Evolutionary conservation across 2,888 invertebrate genomes (phyloP).

Genomic region (Clistopyga incitator): DNA sequence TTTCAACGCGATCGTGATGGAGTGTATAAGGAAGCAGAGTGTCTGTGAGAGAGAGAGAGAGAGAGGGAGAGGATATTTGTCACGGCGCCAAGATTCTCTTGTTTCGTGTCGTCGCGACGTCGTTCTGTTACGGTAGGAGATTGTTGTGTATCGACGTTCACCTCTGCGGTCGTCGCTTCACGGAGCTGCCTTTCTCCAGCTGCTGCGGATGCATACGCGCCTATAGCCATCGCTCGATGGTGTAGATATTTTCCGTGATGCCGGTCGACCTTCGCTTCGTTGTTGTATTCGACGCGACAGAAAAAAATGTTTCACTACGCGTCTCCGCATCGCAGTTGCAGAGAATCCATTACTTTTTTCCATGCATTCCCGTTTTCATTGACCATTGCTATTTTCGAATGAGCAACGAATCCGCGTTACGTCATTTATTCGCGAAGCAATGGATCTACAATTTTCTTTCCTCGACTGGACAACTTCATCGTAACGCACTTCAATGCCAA

Average conservation of each 20-base stretch:
- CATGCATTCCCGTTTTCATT: no score
- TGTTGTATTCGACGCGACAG: slow-evolving; percentile 58
- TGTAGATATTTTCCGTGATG: slow-evolving; percentile 49
- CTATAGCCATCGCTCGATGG: slow-evolving; percentile 33
- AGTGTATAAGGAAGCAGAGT: slow-evolving; percentile 9
- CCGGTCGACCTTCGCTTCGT: slow-evolving; percentile 66
- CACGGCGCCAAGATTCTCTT: slow-evolving; percentile 66
- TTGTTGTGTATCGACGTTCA: slow-evolving; percentile 19
- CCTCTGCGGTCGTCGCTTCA: slow-evolving; percentile 37
- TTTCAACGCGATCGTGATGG: slow-evolving; percentile 29
- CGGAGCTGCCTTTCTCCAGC: slow-evolving; percentile 66
- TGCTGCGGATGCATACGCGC: no score
- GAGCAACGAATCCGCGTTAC: no score
- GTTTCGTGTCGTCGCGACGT: slow-evolving; percentile 61
- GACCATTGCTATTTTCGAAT: no score
- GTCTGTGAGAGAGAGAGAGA: no score
- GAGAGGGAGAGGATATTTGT: slow-evolving; percentile 56
- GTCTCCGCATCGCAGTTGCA: slow-evolving; percentile 18
- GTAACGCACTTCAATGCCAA: background rate
- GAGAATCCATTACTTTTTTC: background rate
- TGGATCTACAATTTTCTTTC: slow-evolving; percentile 4
- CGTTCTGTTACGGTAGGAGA: slow-evolving; percentile 46
- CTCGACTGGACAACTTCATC: background rate
- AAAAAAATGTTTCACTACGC: slow-evolving; percentile 63
- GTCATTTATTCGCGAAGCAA: no score